A percentile compares a stretch with the other conserved stretches of the same genome.
phyloP scores from a whole-genome alignment of 2,113 vertebrate species.

The Chiloscyllium plagiosum region DNA sequence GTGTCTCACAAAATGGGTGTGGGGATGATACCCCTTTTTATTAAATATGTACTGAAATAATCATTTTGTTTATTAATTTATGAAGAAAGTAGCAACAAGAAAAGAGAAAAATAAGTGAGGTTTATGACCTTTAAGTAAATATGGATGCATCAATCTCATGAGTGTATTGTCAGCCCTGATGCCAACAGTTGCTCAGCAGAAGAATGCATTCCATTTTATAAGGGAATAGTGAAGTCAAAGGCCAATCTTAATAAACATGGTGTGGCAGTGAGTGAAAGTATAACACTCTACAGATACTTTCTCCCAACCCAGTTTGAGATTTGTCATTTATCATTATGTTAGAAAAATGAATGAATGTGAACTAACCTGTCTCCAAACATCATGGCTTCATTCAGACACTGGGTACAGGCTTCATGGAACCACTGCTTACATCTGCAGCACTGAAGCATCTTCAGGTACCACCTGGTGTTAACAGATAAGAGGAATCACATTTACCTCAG shows the following conservation, averaged over 20 bases:
- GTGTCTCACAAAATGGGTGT: background rate
- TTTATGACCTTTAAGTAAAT: background rate
- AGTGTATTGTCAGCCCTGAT: background rate
- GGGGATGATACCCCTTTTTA: background rate
- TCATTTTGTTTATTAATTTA: background rate
- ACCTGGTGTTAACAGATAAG: constrained; percentile 54
- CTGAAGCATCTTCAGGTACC: constrained; percentile 97
- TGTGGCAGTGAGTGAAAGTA: background rate
- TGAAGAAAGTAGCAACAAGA: background rate
- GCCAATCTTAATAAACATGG: background rate
- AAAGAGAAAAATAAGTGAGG: background rate
- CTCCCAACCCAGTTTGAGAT: background rate
- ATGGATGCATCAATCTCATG: background rate
- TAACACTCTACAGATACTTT: background rate
- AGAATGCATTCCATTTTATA: background rate
- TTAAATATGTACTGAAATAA: background rate
- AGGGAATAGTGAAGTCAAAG: background rate
- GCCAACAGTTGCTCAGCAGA: background rate
- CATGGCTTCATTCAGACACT: constrained; percentile 87
- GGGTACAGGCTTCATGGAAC: constrained; percentile 96
- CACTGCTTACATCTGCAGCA: constrained; percentile 85
- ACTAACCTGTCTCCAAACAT: constrained; percentile 86
- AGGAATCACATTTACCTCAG: background rate
- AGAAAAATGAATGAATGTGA: background rate
- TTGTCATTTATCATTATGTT: background rate